Percentiles rank a stretch among this genome's conserved stretches.
These are phyloP conservation scores for Gymnogyps californianus DNA, from an alignment of 2,113 vertebrate species.

Conservation along the genomic window DNA sequence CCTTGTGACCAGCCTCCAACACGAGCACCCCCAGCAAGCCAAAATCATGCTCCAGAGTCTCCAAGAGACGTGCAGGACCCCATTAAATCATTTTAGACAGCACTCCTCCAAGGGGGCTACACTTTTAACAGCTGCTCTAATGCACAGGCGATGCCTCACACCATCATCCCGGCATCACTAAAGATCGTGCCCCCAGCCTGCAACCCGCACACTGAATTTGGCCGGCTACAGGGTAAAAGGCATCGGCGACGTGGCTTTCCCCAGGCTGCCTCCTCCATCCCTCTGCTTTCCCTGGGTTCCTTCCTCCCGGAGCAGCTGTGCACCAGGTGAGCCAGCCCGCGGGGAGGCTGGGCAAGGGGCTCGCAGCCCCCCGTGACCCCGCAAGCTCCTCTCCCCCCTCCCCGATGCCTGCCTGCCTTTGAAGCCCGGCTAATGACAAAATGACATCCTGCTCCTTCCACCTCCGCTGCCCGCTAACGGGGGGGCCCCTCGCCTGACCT, in stretches of 20 bases:
- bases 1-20: background rate
- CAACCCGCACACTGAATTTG: fast-evolving
- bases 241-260: background rate
- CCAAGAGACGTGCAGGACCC: background rate
- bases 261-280: background rate
- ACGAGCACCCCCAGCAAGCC: background rate
- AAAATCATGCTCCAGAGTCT: background rate
- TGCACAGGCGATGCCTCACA: background rate
- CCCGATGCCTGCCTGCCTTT: background rate
- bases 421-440: slow-evolving; percentile 54
- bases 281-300: background rate
- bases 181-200: background rate
- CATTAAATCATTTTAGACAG: background rate
- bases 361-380: background rate
- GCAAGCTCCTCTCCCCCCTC: background rate
- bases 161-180: background rate
- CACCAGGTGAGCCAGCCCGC: background rate
- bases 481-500: slow-evolving; percentile 33
- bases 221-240: background rate
- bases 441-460: slow-evolving; percentile 51
- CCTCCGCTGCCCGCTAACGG: background rate
- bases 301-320: background rate
- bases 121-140: background rate
- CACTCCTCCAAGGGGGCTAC: background rate
- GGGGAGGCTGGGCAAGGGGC: background rate